phyloP scores from a whole-genome alignment of 2,113 vertebrate genomes.

The human (Homo sapiens) region DNA sequence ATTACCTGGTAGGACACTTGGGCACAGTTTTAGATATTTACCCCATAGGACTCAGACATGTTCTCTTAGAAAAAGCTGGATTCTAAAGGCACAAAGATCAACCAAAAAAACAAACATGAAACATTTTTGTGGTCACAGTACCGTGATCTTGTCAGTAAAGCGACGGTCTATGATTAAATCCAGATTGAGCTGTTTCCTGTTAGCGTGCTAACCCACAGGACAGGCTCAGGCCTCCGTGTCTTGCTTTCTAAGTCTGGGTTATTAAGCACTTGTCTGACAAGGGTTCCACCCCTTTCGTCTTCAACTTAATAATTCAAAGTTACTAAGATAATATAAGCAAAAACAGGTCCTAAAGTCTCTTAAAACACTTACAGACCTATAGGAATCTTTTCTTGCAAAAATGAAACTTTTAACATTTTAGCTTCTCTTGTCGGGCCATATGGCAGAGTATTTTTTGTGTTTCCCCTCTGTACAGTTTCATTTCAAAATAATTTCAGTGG shows the following conservation, averaged over 20 bases:
- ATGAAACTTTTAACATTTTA: constrained; percentile 24
- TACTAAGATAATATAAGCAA: constrained; percentile 76
- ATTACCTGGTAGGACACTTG: not conserved
- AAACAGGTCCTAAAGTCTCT: constrained; percentile 58
- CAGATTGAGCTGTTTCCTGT: constrained; percentile 93
- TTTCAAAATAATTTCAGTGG: not conserved
- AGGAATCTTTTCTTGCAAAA: constrained; percentile 58
- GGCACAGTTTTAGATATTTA: constrained; percentile 35
- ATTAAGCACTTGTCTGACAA: constrained; percentile 76
- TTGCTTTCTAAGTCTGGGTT: constrained; percentile 75
- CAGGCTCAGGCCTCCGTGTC: constrained; percentile 68
- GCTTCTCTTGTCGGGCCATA: not conserved
- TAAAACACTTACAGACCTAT: constrained; percentile 58
- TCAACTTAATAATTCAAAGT: constrained; percentile 71
- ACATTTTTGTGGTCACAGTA: constrained; percentile 73
- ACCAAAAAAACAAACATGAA: constrained; percentile 60
- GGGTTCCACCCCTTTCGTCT: constrained; percentile 65
- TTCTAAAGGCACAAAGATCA: constrained; percentile 60
- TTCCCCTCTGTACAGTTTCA: not conserved
- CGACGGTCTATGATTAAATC: constrained; percentile 90
- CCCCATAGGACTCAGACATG: not conserved
- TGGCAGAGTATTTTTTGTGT: not conserved
- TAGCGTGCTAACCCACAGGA: constrained; percentile 81
- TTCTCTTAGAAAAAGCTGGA: constrained; percentile 51
- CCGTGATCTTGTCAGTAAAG: constrained; percentile 79